Base-by-base conservation (phyloP, 2,113 vertebrate genomes). In the Cryptomyrus ogoouensis region DNA sequence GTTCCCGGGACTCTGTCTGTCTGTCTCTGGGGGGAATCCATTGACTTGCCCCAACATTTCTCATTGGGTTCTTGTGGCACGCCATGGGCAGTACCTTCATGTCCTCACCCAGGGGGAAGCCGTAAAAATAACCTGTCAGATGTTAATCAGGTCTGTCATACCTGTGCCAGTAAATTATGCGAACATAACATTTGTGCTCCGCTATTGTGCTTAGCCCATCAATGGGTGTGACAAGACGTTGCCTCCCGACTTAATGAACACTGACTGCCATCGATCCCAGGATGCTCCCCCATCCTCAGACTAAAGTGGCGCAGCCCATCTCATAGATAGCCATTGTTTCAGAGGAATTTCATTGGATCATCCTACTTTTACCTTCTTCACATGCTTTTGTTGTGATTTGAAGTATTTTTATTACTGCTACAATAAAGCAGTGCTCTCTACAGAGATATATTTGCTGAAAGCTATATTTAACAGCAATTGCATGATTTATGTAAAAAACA, bases 81-180 rank as follows among this genome's bases (percentile, higher is more conserved):
- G 31, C 49, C 27, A 42, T 21, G 31, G 39, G 47, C 74, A 44
- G 86, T 8, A 39, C 70, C 70, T 19, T 74, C 44, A 3, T 39
- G 70, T 88, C 88, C 47, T 83, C 74, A 70, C 80, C 58, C 58
- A 5, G 44, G 90, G 31, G 39, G 86, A 39, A 62, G 77, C 15
- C 12, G 50, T 42, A 62, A 87, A 52, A 83, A 88, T 42, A 74
- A 90, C 88, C 53, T 91, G 89, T 87, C 15, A 44, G 31, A 87
- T 89, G 77, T 74, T 70, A 85, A 91, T 74, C 80, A 70, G 83
- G 80, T 86, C 58, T 31, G 46, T 50, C 27, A 46, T 42, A 27
- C 85, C 87, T 46, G 47, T 56, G 88, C 31, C 35, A 86, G 53
- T 86, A 90, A 90, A 90, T 88, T 90, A 88, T 88, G 87, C 50